Conservation (phyloP, 2,888 invertebrate genomes). For the Ornithoptera priamus region DNA sequence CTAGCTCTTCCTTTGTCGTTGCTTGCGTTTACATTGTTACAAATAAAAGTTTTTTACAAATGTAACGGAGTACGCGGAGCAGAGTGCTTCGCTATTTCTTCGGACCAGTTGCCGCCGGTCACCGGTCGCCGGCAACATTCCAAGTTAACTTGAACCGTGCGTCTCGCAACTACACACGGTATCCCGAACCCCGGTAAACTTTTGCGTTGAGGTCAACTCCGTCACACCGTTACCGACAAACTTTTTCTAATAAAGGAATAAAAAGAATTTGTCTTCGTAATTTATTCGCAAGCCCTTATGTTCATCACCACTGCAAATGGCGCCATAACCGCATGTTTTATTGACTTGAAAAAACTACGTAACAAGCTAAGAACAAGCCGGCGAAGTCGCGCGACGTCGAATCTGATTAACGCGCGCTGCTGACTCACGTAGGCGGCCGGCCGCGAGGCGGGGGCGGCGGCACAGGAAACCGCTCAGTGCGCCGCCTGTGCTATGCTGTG, state of each 20-base stretch:
- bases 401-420: conserved; percentile 69
- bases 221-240: conserved; percentile 38
- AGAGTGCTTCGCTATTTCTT: conserved; percentile 5
- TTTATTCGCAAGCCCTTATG: conserved; percentile 46
- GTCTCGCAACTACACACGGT: conserved; percentile 42
- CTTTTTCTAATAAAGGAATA: conserved; percentile 52
- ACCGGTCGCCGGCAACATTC: conserved; percentile 32
- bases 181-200: conserved; percentile 44
- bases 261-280: conserved; percentile 35
- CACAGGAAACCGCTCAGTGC: no score
- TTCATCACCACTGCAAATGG: conserved; percentile 56
- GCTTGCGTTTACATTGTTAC: conserved; percentile 21
- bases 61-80: conserved; percentile 1
- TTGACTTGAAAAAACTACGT: conserved; percentile 55
- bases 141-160: conserved; percentile 35
- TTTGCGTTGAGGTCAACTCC: conserved; percentile 38
- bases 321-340: conserved; percentile 60
- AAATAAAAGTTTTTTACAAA: conserved; percentile 26
- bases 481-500: conserved; percentile 44
- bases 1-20: background rate
- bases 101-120: conserved; percentile 9
- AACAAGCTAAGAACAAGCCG: conserved; percentile 66
- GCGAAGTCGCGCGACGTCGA: conserved; percentile 63
- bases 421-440: conserved; percentile 68
- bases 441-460: no score